A percentile compares a stretch with the other conserved stretches of the same genome.
phyloP scores from a whole-genome alignment of 1,140 invertebrate genomes.

The Dermatophagoides farinae region DNA sequence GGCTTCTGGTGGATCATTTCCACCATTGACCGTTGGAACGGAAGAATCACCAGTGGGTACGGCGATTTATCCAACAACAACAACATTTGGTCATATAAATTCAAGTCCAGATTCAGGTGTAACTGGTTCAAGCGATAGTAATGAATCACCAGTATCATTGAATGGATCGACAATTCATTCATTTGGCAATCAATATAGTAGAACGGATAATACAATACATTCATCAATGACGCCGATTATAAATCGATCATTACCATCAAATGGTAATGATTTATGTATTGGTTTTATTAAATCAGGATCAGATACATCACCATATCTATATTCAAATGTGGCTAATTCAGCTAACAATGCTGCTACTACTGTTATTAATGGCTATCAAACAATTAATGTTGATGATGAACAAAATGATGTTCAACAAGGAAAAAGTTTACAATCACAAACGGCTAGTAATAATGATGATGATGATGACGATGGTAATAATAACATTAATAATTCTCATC shows the following conservation, averaged over 20 bases:
- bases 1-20: neutral
- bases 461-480: neutral
- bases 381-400: no score
- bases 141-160: slow-evolving; percentile 17
- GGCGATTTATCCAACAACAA: neutral
- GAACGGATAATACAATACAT: no score
- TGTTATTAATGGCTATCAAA: no score
- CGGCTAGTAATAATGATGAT: neutral
- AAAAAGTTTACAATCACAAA: neutral
- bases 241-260: no score
- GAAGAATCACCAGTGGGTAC: no score
- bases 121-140: slow-evolving; percentile 21
- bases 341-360: neutral
- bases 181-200: no score
- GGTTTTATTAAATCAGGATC: neutral
- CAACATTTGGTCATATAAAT: neutral
- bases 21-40: no score
- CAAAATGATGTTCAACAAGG: no score
- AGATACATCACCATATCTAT: neutral
- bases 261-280: no score
- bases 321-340: neutral
- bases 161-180: neutral
- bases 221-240: no score
- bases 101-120: slow-evolving; percentile 20
- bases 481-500: no score